These are phyloP conservation scores for Poeciliopsis gracilis DNA, from an alignment of 2,797 vertebrate genomes.

Conservation along the genomic window DNA sequence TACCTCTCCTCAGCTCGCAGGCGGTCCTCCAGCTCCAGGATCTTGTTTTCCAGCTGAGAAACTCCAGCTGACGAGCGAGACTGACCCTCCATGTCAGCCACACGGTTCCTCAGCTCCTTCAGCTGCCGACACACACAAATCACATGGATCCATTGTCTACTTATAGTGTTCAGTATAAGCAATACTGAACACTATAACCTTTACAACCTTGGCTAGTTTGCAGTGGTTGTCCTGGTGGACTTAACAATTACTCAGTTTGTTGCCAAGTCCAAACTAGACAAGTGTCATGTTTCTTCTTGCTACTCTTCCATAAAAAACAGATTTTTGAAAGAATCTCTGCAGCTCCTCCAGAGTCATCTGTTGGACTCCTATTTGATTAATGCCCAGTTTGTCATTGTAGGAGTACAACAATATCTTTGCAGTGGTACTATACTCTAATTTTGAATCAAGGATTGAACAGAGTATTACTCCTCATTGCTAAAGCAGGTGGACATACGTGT, in stretches of 20 bases:
- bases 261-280: neutral
- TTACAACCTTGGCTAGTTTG: no score
- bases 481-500: conserved; percentile 31
- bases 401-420: neutral
- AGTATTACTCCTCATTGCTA: neutral
- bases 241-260: no score
- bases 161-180: no score
- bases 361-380: neutral
- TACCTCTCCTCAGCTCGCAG: conserved; percentile 89
- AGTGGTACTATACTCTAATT: neutral
- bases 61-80: conserved; percentile 84
- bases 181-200: no score
- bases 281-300: neutral
- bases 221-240: no score
- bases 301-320: neutral
- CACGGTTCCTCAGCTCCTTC: conserved; percentile 90
- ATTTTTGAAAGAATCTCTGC: neutral
- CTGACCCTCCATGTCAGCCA: conserved; percentile 89
- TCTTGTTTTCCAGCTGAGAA: conserved; percentile 87
- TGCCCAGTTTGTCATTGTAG: neutral
- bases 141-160: neutral
- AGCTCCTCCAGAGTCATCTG: neutral
- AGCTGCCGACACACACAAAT: conserved; percentile 75
- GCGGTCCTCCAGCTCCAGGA: conserved; percentile 89
- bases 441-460: no score